These are phyloP conservation scores for Dexiosoma caninum DNA, from an alignment of 2,888 invertebrate genomes.

Conservation along the genomic window DNA sequence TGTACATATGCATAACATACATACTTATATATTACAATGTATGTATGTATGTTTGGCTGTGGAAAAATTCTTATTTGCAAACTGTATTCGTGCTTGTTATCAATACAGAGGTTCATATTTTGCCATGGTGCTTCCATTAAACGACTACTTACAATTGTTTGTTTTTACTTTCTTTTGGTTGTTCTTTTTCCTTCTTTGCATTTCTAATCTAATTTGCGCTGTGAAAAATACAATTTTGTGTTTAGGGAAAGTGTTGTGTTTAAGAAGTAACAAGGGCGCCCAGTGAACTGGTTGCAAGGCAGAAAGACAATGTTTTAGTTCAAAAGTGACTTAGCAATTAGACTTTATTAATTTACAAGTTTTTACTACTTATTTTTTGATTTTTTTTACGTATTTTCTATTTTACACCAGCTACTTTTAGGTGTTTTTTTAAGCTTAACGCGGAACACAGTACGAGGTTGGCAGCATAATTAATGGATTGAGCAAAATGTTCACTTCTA, in stretches of 20 bases:
- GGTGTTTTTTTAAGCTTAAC: conserved; percentile 23
- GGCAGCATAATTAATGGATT: not conserved
- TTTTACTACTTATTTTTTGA: not conserved
- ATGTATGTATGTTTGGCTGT: no score
- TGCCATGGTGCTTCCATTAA: not conserved
- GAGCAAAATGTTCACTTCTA: no score
- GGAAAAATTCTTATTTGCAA: conserved; percentile 17
- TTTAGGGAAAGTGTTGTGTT: not conserved
- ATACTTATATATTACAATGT: no score
- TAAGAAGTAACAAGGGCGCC: not conserved
- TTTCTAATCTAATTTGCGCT: conserved; percentile 58
- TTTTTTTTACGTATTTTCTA: conserved; percentile 12
- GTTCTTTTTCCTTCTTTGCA: conserved; percentile 14
- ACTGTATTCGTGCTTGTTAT: conserved; percentile 26
- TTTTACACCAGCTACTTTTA: conserved; percentile 16
- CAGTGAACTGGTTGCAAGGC: not conserved
- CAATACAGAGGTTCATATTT: conserved; percentile 20
- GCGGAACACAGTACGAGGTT: not conserved
- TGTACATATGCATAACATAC: no score
- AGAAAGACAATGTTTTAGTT: not conserved
- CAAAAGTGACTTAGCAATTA: conserved; percentile 44
- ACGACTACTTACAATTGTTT: not conserved
- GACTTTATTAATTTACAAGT: conserved; percentile 35
- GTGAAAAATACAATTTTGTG: conserved; percentile 15
- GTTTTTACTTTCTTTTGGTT: not conserved